Evolutionary conservation across 2,113 vertebrate genomes (phyloP).

Genomic region (Ifrita kowaldi): DNA sequence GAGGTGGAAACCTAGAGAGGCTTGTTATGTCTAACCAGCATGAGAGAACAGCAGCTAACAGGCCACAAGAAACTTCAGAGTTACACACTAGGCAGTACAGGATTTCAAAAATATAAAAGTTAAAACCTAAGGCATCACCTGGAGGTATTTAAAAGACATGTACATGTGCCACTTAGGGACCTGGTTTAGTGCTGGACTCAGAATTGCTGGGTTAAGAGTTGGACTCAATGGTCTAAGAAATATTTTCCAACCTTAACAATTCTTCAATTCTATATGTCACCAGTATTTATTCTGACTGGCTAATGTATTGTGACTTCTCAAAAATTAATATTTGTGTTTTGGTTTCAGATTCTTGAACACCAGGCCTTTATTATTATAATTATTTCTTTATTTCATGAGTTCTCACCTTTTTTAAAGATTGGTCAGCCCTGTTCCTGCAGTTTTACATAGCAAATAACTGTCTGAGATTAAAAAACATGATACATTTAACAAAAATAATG

Average conservation of each 20-base stretch:
- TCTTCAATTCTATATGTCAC: background rate
- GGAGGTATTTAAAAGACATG: background rate
- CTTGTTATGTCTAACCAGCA: too few species aligned
- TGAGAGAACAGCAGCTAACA: too few species aligned
- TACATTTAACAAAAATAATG: background rate
- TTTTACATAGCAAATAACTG: background rate
- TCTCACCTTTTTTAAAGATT: background rate
- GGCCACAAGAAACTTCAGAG: too few species aligned
- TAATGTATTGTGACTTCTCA: background rate
- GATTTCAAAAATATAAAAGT: too few species aligned
- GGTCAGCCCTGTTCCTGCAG: background rate
- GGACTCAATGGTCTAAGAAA: background rate
- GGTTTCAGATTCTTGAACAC: background rate
- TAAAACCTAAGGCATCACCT: too few species aligned
- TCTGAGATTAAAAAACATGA: background rate
- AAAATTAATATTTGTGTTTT: background rate
- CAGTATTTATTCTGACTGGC: background rate
- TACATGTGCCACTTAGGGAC: background rate
- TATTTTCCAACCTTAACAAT: background rate
- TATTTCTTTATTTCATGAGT: background rate
- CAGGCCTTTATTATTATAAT: background rate
- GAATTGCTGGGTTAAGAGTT: background rate
- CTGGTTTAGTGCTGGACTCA: background rate
- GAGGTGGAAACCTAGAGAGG: too few species aligned
- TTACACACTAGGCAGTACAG: too few species aligned